Conservation (phyloP, 2,113 vertebrate genomes). For the Hippocampus comes region DNA sequence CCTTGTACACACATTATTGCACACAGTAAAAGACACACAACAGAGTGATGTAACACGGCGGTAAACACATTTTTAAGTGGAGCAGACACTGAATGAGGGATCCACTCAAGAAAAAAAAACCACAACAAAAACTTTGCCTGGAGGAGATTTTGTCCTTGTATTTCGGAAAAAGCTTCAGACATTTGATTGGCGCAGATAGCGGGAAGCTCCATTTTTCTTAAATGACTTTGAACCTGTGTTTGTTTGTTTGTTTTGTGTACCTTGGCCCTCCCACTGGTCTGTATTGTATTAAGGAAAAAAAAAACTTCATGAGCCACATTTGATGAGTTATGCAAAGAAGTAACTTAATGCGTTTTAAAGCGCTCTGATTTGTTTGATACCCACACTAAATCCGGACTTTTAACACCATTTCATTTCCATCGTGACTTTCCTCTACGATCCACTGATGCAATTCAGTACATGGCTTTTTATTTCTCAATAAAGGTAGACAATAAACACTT, state of each 20-base stretch:
- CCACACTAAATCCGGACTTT: slow-evolving; percentile 37
- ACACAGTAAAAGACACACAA: neutral
- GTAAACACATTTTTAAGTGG: neutral
- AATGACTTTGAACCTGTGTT: slow-evolving; percentile 1
- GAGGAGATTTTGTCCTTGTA: neutral
- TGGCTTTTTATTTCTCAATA: neutral
- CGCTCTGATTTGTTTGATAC: slow-evolving; percentile 36
- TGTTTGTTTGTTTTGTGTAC: slow-evolving; percentile 1
- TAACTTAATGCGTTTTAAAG: slow-evolving; percentile 19
- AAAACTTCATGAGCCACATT: slow-evolving; percentile 26
- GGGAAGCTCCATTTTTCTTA: neutral
- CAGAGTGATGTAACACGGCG: neutral
- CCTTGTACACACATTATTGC: neutral
- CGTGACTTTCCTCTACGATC: neutral
- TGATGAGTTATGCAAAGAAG: slow-evolving; percentile 29
- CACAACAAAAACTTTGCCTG: neutral
- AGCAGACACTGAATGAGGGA: slow-evolving; percentile 1
- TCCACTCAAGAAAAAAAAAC: neutral
- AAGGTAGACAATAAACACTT: neutral
- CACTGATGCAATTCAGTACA: neutral
- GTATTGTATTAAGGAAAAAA: slow-evolving; percentile 27
- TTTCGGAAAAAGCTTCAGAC: neutral
- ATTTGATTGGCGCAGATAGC: neutral
- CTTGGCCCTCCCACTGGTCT: slow-evolving; percentile 21
- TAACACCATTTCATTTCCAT: slow-evolving; percentile 6